Percentiles rank a stretch among this genome's conserved stretches.
These are phyloP conservation scores for Ctena decussata DNA, from an alignment of 2,888 invertebrate species.

Conservation along the genomic window DNA sequence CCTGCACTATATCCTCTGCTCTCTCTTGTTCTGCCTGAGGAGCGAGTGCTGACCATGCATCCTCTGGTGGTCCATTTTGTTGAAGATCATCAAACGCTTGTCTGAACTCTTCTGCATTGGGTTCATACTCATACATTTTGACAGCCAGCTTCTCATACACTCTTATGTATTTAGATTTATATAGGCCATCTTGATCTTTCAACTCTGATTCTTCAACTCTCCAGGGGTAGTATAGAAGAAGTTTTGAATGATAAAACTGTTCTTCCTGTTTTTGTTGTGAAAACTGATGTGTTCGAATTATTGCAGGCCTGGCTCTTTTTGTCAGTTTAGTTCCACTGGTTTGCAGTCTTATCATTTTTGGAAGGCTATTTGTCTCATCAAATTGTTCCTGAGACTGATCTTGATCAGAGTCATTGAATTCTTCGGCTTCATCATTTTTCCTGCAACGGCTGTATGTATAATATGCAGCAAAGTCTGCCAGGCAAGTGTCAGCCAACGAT, in stretches of 20 bases:
- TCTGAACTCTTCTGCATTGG: constrained; percentile 1
- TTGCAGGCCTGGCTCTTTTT: neutral
- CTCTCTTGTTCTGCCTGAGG: constrained; percentile 20
- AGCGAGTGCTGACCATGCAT: constrained; percentile 16
- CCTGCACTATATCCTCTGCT: constrained; percentile 17
- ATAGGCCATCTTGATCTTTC: neutral
- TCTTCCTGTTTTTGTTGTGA: constrained; percentile 25
- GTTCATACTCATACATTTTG: constrained; percentile 6
- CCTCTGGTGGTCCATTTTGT: constrained; percentile 17
- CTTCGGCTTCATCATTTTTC: neutral
- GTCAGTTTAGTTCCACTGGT: neutral
- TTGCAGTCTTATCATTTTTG: constrained; percentile 27
- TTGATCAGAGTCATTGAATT: neutral
- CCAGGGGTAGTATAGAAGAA: constrained; percentile 17
- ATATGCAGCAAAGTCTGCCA: constrained; percentile 75
- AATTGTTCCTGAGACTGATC: too few relatives aligned
- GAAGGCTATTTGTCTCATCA: too few relatives aligned
- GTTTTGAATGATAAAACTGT: neutral
- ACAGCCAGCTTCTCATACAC: neutral
- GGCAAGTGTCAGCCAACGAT: constrained; percentile 72
- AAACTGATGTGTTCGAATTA: constrained; percentile 25
- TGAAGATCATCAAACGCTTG: constrained; percentile 1
- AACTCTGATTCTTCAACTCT: constrained; percentile 4
- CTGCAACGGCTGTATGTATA: neutral
- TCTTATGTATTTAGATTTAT: neutral